Conservation (phyloP, 1,140 invertebrate genomes). For the Drosophila equinoxialis region DNA sequence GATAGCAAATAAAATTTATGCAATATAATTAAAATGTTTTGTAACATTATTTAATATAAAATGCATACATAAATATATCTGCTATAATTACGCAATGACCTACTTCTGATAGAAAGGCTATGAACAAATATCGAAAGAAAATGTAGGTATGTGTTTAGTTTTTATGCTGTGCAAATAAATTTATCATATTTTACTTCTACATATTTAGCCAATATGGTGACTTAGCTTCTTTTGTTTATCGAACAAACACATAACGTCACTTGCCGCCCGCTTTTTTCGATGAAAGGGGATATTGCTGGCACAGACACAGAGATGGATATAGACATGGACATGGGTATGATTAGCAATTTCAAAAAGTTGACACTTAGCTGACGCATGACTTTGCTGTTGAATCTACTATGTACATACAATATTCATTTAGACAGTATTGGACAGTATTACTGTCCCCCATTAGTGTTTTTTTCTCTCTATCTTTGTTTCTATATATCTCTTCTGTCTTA, state of each 20-base stretch:
- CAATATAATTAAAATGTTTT: not conserved
- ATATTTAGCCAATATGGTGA: constrained; percentile 35
- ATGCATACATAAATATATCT: not conserved
- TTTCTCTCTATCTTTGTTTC: not conserved
- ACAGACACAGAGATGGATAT: not conserved
- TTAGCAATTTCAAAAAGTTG: constrained; percentile 75
- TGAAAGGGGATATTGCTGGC: constrained; percentile 3
- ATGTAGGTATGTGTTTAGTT: constrained; percentile 15
- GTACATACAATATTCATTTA: not conserved
- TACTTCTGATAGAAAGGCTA: not conserved
- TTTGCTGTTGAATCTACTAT: constrained; percentile 16
- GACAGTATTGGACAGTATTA: not conserved
- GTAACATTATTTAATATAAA: not conserved
- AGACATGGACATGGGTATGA: constrained; percentile 37
- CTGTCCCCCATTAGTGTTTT: not conserved
- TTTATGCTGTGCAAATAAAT: constrained; percentile 39
- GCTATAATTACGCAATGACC: not conserved
- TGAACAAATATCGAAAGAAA: constrained; percentile 2
- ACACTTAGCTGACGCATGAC: constrained; percentile 76
- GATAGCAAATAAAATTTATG: not conserved
- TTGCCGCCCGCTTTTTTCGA: constrained; percentile 22
- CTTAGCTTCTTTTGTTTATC: constrained; percentile 59
- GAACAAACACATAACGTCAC: constrained; percentile 70
- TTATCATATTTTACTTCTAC: constrained; percentile 12
- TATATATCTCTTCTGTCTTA: not conserved